Conservation (phyloP, 2,113 vertebrate genomes). For the Gymnobelideus leadbeateri region DNA sequence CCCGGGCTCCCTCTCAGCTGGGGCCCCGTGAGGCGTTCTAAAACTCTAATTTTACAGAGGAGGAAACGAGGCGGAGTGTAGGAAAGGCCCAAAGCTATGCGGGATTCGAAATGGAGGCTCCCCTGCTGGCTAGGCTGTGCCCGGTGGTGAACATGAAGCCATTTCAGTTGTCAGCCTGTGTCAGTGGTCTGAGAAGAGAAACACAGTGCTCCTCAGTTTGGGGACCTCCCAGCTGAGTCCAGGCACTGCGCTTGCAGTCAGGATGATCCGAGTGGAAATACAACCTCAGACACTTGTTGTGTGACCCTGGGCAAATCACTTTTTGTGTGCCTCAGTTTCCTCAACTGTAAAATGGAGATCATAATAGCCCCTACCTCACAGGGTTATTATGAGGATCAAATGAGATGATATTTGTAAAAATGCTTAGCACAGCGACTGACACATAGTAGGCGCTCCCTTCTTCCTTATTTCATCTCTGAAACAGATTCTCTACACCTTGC, state of each 20-base stretch:
- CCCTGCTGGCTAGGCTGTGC: not conserved
- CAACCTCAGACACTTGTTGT: not conserved
- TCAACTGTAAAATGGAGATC: not conserved
- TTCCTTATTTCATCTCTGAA: too few relatives aligned
- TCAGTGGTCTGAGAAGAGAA: not conserved
- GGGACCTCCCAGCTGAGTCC: too few relatives aligned
- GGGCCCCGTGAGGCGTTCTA: not conserved
- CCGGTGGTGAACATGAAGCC: not conserved
- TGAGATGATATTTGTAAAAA: not conserved
- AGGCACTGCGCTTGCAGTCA: not conserved
- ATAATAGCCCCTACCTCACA: too few relatives aligned
- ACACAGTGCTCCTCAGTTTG: not conserved
- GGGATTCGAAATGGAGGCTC: too few relatives aligned
- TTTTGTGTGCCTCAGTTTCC: not conserved
- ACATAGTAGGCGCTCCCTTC: not conserved
- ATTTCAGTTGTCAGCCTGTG: not conserved
- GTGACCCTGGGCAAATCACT: not conserved
- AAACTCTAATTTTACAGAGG: not conserved
- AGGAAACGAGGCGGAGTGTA: not conserved
- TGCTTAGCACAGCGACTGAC: not conserved
- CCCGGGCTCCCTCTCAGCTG: not conserved
- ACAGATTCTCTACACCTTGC: too few relatives aligned
- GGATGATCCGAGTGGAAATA: not conserved
- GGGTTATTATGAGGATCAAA: not conserved
- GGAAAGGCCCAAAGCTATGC: not conserved